Percentiles rank a stretch among this genome's conserved stretches.
Conservation (phyloP, 2,113 vertebrate species). For the Puntigrus tetrazona region DNA sequence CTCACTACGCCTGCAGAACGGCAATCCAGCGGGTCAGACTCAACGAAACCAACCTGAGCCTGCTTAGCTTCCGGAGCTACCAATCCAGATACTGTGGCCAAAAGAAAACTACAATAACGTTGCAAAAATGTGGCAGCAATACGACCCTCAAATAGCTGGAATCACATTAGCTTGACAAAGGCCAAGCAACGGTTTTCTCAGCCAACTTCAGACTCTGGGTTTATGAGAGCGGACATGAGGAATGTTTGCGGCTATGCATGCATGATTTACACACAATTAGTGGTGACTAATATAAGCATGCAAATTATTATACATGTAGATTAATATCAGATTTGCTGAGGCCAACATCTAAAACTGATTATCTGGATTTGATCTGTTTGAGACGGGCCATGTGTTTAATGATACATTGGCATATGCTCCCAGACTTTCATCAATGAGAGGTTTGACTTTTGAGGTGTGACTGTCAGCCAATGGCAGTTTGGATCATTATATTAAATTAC, state of each 20-base stretch:
- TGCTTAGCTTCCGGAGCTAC: slow-evolving; percentile 22
- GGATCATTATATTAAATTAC: slow-evolving; percentile 68
- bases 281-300: slow-evolving; percentile 40
- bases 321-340: slow-evolving; percentile 29
- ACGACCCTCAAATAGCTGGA: slow-evolving; percentile 48
- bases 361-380: neutral
- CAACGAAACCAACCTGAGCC: neutral
- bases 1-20: neutral
- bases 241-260: slow-evolving; percentile 62
- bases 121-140: slow-evolving; percentile 46
- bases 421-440: slow-evolving; percentile 67
- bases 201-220: slow-evolving; percentile 56
- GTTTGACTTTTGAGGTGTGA: slow-evolving; percentile 52
- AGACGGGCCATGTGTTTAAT: neutral
- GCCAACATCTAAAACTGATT: slow-evolving; percentile 51
- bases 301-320: slow-evolving; percentile 47
- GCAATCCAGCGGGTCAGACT: neutral
- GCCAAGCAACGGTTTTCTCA: slow-evolving; percentile 56
- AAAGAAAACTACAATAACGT: slow-evolving; percentile 26
- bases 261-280: slow-evolving; percentile 50
- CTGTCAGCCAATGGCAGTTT: slow-evolving; percentile 66
- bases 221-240: slow-evolving; percentile 57
- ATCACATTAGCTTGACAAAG: slow-evolving; percentile 43
- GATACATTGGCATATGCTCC: slow-evolving; percentile 69
- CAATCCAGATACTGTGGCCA: slow-evolving; percentile 9